Conservation (phyloP, 2,888 invertebrate species). For the Cheilosia grossa region DNA sequence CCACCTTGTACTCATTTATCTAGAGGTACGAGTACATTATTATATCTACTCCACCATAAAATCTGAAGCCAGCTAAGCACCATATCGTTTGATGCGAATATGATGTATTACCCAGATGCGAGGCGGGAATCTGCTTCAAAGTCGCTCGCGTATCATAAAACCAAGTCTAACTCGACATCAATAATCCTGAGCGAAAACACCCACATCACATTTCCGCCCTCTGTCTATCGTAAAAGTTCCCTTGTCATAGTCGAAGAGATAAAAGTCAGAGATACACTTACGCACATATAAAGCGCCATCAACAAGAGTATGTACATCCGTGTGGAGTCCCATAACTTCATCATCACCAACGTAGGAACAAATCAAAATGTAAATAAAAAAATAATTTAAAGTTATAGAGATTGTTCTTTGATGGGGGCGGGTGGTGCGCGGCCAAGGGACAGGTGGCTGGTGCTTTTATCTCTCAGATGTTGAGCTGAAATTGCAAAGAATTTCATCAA, state of each 20-base stretch:
- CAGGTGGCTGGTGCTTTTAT: not conserved
- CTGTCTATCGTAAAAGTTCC: conserved; percentile 47
- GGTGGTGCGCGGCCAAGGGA: not conserved
- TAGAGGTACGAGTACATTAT: not conserved
- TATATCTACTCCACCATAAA: conserved; percentile 7
- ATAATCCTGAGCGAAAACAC: conserved; percentile 62
- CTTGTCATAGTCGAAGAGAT: conserved; percentile 24
- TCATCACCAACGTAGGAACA: conserved; percentile 51
- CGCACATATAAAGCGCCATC: conserved; percentile 9
- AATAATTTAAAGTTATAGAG: conserved; percentile 52
- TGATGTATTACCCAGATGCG: conserved; percentile 45
- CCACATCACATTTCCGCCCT: conserved; percentile 52
- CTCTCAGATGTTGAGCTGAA: not conserved
- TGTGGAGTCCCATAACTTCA: conserved; percentile 38
- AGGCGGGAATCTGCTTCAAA: conserved; percentile 37
- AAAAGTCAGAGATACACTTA: conserved; percentile 27
- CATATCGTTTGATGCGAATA: conserved; percentile 28
- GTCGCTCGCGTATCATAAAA: conserved; percentile 51
- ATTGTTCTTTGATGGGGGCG: conserved; percentile 9
- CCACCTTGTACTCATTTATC: not conserved
- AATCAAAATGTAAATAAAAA: conserved; percentile 70
- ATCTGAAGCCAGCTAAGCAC: conserved; percentile 10
- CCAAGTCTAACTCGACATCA: conserved; percentile 56
- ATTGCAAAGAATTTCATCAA: conserved; percentile 9
- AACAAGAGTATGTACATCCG: not conserved